Conservation (phyloP, 2,113 vertebrate species). For the Percopsis transmontana region DNA sequence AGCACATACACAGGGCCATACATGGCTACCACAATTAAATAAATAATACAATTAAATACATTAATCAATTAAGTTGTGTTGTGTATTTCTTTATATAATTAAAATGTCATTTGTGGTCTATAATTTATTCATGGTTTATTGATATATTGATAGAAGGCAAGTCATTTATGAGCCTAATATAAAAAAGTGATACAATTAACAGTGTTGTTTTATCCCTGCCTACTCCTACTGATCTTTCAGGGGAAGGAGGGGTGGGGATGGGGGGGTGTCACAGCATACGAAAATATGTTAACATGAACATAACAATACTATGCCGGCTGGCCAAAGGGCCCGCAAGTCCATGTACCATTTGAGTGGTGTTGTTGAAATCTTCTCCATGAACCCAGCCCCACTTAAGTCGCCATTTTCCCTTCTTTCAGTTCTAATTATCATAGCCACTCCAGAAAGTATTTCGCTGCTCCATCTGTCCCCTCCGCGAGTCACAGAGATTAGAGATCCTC, state of each 20-base stretch:
- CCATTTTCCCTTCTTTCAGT: slow-evolving; percentile 74
- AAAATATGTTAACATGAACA: slow-evolving; percentile 67
- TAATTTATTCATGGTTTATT: background rate
- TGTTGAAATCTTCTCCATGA: slow-evolving; percentile 72
- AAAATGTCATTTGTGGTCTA: background rate
- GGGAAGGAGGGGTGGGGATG: no score
- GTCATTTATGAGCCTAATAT: background rate
- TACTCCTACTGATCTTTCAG: slow-evolving; percentile 28
- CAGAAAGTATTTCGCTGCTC: slow-evolving; percentile 79
- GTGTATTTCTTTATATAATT: no score
- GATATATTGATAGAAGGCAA: background rate
- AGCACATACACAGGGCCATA: background rate
- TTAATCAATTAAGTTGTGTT: no score
- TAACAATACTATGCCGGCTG: slow-evolving; percentile 68
- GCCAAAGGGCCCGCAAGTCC: slow-evolving; percentile 68
- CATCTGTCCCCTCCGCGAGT: slow-evolving; percentile 78
- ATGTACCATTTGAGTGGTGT: slow-evolving; percentile 61
- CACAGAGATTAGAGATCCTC: slow-evolving; percentile 73
- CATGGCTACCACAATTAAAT: background rate
- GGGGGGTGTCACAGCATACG: slow-evolving; percentile 56
- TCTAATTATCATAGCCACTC: slow-evolving; percentile 80
- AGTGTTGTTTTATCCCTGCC: background rate
- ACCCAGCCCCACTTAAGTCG: slow-evolving; percentile 68
- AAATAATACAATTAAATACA: background rate
- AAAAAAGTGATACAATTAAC: background rate